Percentiles rank a stretch among this genome's conserved stretches.
These are phyloP conservation scores for Psammodynastes pulverulentus DNA, from an alignment of 2,113 vertebrate species.

Conservation along the genomic window DNA sequence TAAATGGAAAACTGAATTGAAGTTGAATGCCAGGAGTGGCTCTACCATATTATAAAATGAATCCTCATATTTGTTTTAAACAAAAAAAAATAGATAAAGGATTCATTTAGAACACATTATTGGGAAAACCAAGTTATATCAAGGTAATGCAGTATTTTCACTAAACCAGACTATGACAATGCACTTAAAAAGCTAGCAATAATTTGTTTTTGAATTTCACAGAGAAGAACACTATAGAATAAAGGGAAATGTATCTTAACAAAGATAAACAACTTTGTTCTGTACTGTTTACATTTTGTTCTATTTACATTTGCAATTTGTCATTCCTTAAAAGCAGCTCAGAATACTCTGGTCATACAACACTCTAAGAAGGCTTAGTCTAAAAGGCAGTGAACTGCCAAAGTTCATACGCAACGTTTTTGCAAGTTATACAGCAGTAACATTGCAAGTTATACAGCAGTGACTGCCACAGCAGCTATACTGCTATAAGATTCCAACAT, in stretches of 20 bases:
- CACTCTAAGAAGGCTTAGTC: background rate
- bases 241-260: background rate
- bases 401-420: background rate
- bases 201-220: background rate
- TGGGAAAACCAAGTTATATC: slow-evolving; percentile 12
- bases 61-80: background rate
- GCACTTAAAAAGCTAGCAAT: background rate
- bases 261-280: background rate
- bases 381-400: background rate
- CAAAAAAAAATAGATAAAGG: background rate
- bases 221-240: background rate
- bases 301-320: background rate
- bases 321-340: background rate
- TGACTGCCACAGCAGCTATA: background rate
- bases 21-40: background rate
- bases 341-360: background rate
- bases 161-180: background rate
- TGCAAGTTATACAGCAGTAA: background rate
- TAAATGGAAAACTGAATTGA: background rate
- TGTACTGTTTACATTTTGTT: background rate
- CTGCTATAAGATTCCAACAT: background rate
- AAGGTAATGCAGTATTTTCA: background rate
- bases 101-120: slow-evolving; percentile 6
- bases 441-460: background rate
- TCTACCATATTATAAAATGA: background rate